These are phyloP conservation scores for Lamproptera curius DNA, from an alignment of 2,888 invertebrate genomes.

Conservation along the genomic window DNA sequence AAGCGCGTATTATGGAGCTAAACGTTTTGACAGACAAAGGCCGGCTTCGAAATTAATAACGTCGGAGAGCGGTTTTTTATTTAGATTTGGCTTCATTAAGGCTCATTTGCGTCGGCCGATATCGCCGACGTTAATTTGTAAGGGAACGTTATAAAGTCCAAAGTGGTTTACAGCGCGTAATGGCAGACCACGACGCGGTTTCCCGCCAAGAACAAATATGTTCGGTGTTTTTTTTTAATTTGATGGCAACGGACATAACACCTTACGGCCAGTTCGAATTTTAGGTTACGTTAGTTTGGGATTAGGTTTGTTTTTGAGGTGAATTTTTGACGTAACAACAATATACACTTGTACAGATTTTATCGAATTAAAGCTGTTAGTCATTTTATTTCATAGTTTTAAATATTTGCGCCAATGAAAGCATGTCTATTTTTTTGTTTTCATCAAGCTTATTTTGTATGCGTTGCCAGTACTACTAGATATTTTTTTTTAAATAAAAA, in stretches of 20 bases:
- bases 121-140: slow-evolving; percentile 17
- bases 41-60: slow-evolving; percentile 2
- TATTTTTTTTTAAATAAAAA: no score
- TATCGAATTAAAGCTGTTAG: no score
- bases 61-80: slow-evolving; percentile 1
- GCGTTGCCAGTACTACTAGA: no score
- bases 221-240: neutral
- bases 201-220: slow-evolving; percentile 21
- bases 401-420: no score
- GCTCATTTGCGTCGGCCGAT: slow-evolving; percentile 14
- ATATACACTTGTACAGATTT: no score
- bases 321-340: no score
- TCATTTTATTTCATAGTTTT: no score
- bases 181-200: slow-evolving; percentile 32
- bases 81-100: slow-evolving; percentile 15
- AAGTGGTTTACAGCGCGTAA: slow-evolving; percentile 42
- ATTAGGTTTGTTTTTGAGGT: no score
- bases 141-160: slow-evolving; percentile 22
- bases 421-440: no score
- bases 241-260: neutral
- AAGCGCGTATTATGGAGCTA: neutral
- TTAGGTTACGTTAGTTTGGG: no score
- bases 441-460: no score
- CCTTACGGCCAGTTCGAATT: neutral
- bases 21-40: slow-evolving; percentile 10